These are phyloP conservation scores for Dilophus febrilis DNA, from an alignment of 2,888 invertebrate species.

Conservation along the genomic window DNA sequence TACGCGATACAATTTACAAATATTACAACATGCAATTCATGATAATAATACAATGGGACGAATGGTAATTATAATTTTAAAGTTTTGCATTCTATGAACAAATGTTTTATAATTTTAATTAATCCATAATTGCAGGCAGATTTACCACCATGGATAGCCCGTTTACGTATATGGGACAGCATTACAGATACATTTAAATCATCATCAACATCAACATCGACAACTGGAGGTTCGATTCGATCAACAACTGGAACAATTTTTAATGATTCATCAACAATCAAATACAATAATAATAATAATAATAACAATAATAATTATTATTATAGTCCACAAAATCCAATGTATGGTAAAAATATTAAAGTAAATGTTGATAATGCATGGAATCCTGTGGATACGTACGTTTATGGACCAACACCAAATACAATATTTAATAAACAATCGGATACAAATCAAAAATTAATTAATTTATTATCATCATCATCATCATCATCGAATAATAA, in stretches of 20 bases:
- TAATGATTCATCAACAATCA: too few relatives aligned
- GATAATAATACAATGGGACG: slow-evolving; percentile 34
- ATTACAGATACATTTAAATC: slow-evolving; percentile 34
- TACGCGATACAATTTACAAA: slow-evolving; percentile 66
- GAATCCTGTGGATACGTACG: slow-evolving; percentile 31
- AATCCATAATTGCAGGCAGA: slow-evolving; percentile 19
- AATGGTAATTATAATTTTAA: slow-evolving; percentile 14
- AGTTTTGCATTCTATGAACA: not conserved
- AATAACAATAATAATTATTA: slow-evolving; percentile 17
- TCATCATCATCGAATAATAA: slow-evolving; percentile 15
- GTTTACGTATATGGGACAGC: slow-evolving; percentile 59
- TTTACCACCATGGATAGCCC: slow-evolving; percentile 44
- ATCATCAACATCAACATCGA: slow-evolving; percentile 22
- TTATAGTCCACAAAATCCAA: slow-evolving; percentile 29
- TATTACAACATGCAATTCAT: slow-evolving; percentile 42
- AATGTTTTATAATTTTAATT: not conserved
- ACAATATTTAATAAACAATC: slow-evolving; percentile 29
- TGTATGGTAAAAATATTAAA: slow-evolving; percentile 26
- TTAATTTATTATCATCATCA: slow-evolving; percentile 11
- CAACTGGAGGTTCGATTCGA: slow-evolving; percentile 18
- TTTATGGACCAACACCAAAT: slow-evolving; percentile 30
- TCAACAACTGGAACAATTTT: too few relatives aligned
- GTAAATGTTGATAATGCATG: slow-evolving; percentile 31
- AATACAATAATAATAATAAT: slow-evolving; percentile 8
- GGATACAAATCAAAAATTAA: too few relatives aligned